Conservation (phyloP, 2,113 vertebrate genomes). For the Syngnathoides biaculeatus region DNA sequence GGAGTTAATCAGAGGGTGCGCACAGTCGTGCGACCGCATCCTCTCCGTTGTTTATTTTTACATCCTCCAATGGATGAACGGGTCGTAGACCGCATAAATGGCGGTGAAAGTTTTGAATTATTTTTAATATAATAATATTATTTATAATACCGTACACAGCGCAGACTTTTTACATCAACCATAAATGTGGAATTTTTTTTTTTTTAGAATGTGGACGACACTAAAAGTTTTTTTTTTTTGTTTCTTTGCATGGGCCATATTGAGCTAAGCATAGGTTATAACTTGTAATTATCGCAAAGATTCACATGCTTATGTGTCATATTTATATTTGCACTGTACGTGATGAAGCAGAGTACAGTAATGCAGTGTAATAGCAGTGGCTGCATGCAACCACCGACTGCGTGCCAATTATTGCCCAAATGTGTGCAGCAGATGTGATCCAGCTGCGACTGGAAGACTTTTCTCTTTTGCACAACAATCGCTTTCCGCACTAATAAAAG, state of each 20-base stretch:
- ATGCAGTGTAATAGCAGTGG: background rate
- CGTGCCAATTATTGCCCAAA: constrained; percentile 27
- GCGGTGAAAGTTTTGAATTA: too few species aligned
- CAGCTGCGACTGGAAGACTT: constrained; percentile 36
- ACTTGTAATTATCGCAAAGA: background rate
- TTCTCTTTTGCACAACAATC: constrained; percentile 31
- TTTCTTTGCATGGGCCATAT: background rate
- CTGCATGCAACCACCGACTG: constrained; percentile 8
- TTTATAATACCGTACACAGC: too few species aligned
- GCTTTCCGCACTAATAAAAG: constrained; percentile 25
- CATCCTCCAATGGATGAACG: too few species aligned
- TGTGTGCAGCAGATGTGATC: constrained; percentile 55
- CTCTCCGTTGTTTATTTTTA: too few species aligned
- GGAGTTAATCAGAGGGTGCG: too few species aligned
- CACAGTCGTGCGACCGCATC: too few species aligned
- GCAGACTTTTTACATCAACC: background rate
- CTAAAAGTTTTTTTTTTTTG: background rate
- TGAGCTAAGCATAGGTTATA: background rate
- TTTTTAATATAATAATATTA: too few species aligned
- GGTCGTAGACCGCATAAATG: too few species aligned
- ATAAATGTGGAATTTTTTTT: background rate
- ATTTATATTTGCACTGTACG: background rate
- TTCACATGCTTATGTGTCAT: background rate
- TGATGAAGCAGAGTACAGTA: background rate
- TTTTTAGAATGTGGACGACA: too few species aligned